Percentiles rank a stretch among this genome's conserved stretches.
Conservation (phyloP, 30 jellyfish, hydroid and myxozoan genomes). For the Euphysa ruthae region DNA sequence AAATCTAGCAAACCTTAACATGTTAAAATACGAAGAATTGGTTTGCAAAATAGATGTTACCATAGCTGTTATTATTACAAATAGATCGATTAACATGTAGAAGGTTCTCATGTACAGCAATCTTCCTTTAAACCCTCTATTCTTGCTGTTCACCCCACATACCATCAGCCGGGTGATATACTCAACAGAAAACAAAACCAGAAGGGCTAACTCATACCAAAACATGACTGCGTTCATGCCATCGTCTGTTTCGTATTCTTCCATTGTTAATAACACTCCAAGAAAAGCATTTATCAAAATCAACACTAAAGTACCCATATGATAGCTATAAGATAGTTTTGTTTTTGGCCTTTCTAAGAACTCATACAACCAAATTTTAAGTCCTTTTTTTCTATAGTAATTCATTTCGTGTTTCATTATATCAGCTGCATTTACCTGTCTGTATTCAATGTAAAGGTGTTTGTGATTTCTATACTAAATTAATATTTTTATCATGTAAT, state of each 20-base stretch:
- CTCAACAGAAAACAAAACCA: slow-evolving; percentile 17
- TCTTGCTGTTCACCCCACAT: slow-evolving; percentile 52
- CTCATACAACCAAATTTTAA: background rate
- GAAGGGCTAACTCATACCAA: slow-evolving; percentile 8
- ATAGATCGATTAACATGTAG: slow-evolving; percentile 52
- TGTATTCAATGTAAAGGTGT: too few relatives aligned
- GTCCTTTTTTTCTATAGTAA: background rate
- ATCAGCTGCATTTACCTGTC: too few relatives aligned
- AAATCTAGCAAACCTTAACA: slow-evolving; percentile 3
- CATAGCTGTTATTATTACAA: slow-evolving; percentile 4
- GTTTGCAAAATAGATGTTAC: background rate
- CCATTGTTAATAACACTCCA: slow-evolving; percentile 2
- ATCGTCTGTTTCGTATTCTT: background rate
- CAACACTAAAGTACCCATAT: background rate
- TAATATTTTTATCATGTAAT: too few relatives aligned
- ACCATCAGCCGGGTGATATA: slow-evolving; percentile 48
- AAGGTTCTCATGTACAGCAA: slow-evolving; percentile 37
- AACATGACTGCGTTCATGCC: background rate
- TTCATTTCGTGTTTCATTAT: too few relatives aligned
- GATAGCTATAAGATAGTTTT: background rate
- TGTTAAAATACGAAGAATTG: background rate
- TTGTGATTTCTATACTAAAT: too few relatives aligned
- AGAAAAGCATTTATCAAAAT: background rate
- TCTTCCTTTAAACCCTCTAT: slow-evolving; percentile 42
- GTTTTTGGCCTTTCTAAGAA: slow-evolving; percentile 19